Base-by-base conservation (phyloP, 2,888 invertebrate species). In the Diarsia rubi region DNA sequence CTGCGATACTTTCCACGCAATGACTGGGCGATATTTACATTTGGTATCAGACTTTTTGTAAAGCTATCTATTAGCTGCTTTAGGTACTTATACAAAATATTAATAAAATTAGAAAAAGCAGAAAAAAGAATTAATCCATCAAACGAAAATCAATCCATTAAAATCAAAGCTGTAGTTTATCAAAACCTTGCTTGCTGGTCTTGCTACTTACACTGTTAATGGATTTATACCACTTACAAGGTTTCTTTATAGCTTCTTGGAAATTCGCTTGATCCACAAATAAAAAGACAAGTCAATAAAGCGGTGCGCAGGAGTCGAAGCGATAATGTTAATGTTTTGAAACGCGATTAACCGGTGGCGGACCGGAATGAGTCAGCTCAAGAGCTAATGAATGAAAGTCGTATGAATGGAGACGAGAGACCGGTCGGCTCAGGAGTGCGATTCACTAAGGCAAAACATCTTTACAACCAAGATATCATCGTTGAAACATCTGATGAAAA, bases 361-460 rank as follows among this genome's bases (percentile, higher is more conserved):
- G 57, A 71, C 68, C 45, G 62, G 68, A 59, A 47, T 82, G 72
- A 84, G 67, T 84, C 85, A 67, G n/a, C 64, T 73, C 54, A n/a
- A 44, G 59, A n/a, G 49, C 66, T 24, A 69, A 73, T 82, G 72
- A 84, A 82, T 84, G 81, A 82, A 82, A 82, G 85, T 84, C 49
- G 63, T 54, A 70, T 81, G 70, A 84, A 82, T 85, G 76, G 72
- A 80, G 76, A 81, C 66, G 72, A 45, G 69, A 42, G 72, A 81
- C 76, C 76, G 85, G 82, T 69, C 59, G 45, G 57, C 45, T 54
- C 37, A 4, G n/a, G n/a, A n/a, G n/a, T n/a, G n/a, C n/a, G n/a
- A n/a, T n/a, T n/a, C n/a, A n/a, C n/a, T n/a, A n/a, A n/a, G n/a
- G n/a, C n/a, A n/a, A n/a, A n/a, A n/a, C n/a, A n/a, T n/a, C n/a